Base-by-base conservation (phyloP, 2,113 vertebrate genomes). In the Trematocara macrostoma region DNA sequence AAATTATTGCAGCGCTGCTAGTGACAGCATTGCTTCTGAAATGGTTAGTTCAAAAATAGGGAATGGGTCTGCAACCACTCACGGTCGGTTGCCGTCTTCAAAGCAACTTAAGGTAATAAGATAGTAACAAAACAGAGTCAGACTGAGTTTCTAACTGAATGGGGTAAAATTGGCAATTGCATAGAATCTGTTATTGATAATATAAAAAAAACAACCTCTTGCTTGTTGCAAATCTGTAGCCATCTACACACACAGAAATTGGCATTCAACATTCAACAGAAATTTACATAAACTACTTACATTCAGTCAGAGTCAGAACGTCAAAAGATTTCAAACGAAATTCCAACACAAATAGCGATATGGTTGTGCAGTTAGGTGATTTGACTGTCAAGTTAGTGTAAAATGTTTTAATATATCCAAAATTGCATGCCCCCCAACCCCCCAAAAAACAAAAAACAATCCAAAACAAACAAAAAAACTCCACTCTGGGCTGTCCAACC, bases 281-380 rank as follows among this genome's bases (percentile, higher is more conserved):
- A 64, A 55, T 55, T 55, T 7, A 55, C 52, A 23, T 55, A 3
- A 53, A 35, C 57, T 61, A 1, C 29, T n/a, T 35, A 1, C 31
- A 64, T 64, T 64, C 31, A 64, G 34, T 64, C 34, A 38, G 59
- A 64, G 34, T 38, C 59, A 5, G 18, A 64, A 64, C 6, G 2
- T 35, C 59, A 11, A 35, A 35, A 64, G 18, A 38, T 64, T 8
- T n/a, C 18, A 64, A 64, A 38, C 0, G 0, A 20, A 64, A 64
- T 64, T 64, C n/a, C 59, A 35, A 64, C 59, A 64, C 34, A 64
- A 38, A 38, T 64, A 38, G 59, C 2, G 2, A 67, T 8, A 38
- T 12, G 34, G 59, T 38, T 12, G 59, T 38, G 34, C 59, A 64
- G 34, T 20, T 38, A 38, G 34, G 34, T 67, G 34, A 67, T 38